phyloP scores from a whole-genome alignment of 1,140 invertebrate species.

The Drosophila rhopaloa region DNA sequence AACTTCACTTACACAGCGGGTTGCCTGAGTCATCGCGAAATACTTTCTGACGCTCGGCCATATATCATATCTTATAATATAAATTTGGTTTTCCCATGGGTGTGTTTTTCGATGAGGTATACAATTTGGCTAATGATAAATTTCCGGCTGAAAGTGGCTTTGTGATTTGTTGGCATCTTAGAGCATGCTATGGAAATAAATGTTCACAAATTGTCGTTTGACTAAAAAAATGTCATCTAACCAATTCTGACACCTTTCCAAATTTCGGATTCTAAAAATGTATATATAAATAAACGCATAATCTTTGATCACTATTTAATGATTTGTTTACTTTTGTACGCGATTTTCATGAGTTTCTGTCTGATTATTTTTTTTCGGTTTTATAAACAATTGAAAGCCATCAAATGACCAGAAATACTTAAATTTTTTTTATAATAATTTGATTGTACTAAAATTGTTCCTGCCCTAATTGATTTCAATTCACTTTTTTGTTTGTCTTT shows the following conservation, averaged over 20 bases:
- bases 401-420: background rate
- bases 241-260: conserved; percentile 7
- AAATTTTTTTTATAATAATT: background rate
- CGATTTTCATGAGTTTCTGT: conserved; percentile 11
- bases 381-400: conserved; percentile 27
- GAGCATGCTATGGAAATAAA: conserved; percentile 23
- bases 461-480: background rate
- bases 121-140: conserved; percentile 52
- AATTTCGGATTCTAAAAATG: background rate
- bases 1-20: conserved; percentile 37
- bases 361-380: background rate
- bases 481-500: too few species aligned
- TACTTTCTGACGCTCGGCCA: conserved; percentile 36
- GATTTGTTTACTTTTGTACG: conserved; percentile 30
- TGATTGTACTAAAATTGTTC: background rate
- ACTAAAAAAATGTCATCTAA: conserved; percentile 25
- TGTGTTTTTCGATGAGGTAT: conserved; percentile 36
- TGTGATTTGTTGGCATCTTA: conserved; percentile 21
- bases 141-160: conserved; percentile 42
- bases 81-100: conserved; percentile 9
- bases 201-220: conserved; percentile 45
- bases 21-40: conserved; percentile 43
- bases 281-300: background rate
- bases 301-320: conserved; percentile 25
- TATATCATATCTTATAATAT: conserved; percentile 38